Evolutionary conservation across 2,888 invertebrate species (phyloP).

Genomic region (Drosophila affinis): DNA sequence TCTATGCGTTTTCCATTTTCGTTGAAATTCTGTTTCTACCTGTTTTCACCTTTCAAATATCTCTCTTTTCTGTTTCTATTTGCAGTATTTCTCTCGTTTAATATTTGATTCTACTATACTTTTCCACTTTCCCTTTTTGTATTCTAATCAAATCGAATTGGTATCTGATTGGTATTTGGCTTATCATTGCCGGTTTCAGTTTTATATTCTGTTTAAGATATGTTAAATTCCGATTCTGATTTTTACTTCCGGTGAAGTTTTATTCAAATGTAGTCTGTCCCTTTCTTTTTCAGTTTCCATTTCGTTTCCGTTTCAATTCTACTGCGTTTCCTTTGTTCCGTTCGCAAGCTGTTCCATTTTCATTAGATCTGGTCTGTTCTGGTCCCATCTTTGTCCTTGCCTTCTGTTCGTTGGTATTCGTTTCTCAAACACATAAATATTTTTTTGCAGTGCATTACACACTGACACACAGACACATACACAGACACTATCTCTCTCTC

Average conservation of each 20-base stretch:
- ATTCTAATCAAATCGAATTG: not conserved
- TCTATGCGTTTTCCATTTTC: too few relatives aligned
- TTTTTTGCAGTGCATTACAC: constrained; percentile 24
- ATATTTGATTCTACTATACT: too few relatives aligned
- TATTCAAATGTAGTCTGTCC: constrained; percentile 1
- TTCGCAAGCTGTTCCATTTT: not conserved
- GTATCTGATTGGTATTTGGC: not conserved
- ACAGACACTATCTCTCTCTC: constrained; percentile 1
- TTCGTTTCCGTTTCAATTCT: not conserved
- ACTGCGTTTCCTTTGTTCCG: not conserved
- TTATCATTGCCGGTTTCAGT: not conserved
- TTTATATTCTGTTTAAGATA: not conserved
- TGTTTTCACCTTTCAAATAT: too few relatives aligned
- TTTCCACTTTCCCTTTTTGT: too few relatives aligned
- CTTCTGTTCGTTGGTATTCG: constrained; percentile 8
- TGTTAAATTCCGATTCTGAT: not conserved
- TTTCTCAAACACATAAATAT: constrained; percentile 2
- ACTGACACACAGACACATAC: constrained; percentile 20
- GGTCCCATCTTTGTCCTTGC: constrained; percentile 11
- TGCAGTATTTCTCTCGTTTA: too few relatives aligned
- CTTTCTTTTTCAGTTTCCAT: not conserved
- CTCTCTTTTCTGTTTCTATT: too few relatives aligned
- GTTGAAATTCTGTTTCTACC: too few relatives aligned
- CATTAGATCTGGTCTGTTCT: not conserved
- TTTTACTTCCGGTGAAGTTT: constrained; percentile 12